Evolutionary conservation across 2,113 vertebrate species (phyloP).

Genomic region (Pelvicachromis taeniatus): DNA sequence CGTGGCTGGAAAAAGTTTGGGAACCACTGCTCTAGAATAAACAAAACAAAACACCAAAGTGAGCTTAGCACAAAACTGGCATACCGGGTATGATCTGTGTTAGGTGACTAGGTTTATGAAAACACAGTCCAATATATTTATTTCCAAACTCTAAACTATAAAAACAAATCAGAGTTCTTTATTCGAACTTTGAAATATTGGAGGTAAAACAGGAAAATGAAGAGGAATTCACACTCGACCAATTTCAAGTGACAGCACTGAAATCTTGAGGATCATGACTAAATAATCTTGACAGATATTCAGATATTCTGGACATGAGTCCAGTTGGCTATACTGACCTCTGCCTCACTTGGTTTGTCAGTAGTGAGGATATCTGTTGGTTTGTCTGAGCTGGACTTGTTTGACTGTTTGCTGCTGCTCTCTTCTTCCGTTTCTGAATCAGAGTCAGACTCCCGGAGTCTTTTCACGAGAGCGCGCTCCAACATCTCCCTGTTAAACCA

Average conservation of each 20-base stretch:
- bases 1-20: too few species aligned
- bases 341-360: constrained; percentile 48
- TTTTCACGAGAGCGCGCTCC: constrained; percentile 75
- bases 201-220: neutral
- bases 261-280: neutral
- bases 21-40: too few species aligned
- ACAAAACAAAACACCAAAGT: neutral
- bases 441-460: constrained; percentile 84
- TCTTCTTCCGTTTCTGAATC: constrained; percentile 71
- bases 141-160: neutral
- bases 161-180: neutral
- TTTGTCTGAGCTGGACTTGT: neutral
- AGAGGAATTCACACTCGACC: neutral
- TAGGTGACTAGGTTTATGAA: neutral
- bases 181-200: neutral
- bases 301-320: neutral
- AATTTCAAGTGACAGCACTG: neutral
- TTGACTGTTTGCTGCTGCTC: fast-evolving
- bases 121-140: neutral
- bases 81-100: neutral
- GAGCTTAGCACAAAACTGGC: neutral
- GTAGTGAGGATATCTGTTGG: constrained; percentile 84
- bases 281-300: neutral
- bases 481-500: constrained; percentile 79
- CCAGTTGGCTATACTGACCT: constrained; percentile 13